phyloP scores from a whole-genome alignment of 2,113 vertebrate genomes.

The Anthoscopus minutus region DNA sequence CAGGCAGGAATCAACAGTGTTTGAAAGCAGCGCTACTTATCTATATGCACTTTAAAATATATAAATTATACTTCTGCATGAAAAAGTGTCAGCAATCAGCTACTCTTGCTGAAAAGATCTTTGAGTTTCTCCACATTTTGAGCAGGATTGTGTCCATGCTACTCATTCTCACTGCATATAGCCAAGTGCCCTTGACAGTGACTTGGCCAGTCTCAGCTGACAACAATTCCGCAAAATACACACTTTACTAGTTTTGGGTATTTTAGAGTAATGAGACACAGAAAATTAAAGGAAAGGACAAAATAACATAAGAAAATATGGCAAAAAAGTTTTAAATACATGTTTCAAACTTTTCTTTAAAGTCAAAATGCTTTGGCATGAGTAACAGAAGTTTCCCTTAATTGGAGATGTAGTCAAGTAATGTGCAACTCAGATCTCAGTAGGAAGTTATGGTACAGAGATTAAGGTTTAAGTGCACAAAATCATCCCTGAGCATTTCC shows the following conservation, averaged over 20 bases:
- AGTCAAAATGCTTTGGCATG: background rate
- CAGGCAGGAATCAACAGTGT: background rate
- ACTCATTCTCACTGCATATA: background rate
- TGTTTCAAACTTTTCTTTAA: background rate
- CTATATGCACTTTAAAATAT: background rate
- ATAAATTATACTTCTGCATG: background rate
- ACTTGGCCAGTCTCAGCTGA: background rate
- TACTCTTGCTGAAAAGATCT: background rate
- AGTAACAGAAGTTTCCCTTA: background rate
- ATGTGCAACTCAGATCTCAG: background rate
- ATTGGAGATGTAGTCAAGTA: background rate
- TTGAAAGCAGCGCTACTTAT: background rate
- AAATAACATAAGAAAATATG: background rate
- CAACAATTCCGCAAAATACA: background rate
- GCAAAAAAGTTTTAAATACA: background rate
- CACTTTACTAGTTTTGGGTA: background rate
- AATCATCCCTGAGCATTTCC: background rate
- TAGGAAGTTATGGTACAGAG: background rate
- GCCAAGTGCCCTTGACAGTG: background rate
- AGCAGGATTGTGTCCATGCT: background rate
- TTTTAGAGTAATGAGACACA: background rate
- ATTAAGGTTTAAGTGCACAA: background rate
- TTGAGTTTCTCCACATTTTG: background rate
- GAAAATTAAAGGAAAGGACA: background rate
- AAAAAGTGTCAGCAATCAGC: background rate